Conservation (phyloP, 92 coral and sea anemone species). For the Paragorgia papillata region DNA sequence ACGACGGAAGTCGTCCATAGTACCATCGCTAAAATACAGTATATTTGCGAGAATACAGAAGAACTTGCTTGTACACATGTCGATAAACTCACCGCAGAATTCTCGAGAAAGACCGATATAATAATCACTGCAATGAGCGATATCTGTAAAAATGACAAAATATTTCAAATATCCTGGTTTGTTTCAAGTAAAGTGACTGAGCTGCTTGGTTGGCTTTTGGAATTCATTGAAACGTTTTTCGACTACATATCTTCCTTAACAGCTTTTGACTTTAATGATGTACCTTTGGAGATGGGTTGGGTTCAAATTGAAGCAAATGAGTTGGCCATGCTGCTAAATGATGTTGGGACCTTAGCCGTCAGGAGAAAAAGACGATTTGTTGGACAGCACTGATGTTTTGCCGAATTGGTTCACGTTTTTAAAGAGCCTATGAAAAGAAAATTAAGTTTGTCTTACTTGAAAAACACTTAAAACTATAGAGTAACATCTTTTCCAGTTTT, state of each 20-base stretch:
- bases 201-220: neutral
- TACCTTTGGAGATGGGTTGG: slow-evolving; percentile 28
- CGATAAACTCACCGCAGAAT: neutral
- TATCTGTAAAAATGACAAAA: slow-evolving; percentile 12
- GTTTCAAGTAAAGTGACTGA: neutral
- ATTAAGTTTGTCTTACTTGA: too few relatives aligned
- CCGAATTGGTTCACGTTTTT: too few relatives aligned
- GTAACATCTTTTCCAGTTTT: too few relatives aligned
- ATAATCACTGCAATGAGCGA: slow-evolving; percentile 18
- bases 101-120: slow-evolving; percentile 6
- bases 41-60: neutral
- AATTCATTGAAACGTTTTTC: slow-evolving; percentile 14
- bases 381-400: slow-evolving; percentile 25
- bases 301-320: slow-evolving; percentile 15
- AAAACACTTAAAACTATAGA: too few relatives aligned
- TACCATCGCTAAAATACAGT: slow-evolving; percentile 1
- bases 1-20: neutral
- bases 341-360: neutral
- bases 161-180: neutral
- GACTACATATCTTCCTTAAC: slow-evolving; percentile 22
- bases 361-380: slow-evolving; percentile 8
- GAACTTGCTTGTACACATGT: slow-evolving; percentile 3
- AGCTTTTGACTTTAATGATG: slow-evolving; percentile 28
- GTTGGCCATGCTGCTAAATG: neutral
- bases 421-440: too few relatives aligned